Evolutionary conservation across 1,140 invertebrate genomes (phyloP).

Genomic region (Nephila pilipes): DNA sequence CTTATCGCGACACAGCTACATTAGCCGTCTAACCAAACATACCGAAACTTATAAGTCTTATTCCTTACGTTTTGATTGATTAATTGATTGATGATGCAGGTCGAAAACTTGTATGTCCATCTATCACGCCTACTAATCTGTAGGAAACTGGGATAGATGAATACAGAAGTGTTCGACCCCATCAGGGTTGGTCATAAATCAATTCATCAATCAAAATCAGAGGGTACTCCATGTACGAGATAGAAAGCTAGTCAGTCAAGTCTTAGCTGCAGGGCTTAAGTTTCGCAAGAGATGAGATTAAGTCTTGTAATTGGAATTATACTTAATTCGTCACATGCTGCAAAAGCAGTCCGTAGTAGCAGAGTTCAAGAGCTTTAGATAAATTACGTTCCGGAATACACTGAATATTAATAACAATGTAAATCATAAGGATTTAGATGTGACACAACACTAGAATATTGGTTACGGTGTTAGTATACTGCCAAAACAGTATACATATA

Average conservation of each 20-base stretch:
- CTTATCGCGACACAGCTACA: conserved; percentile 49
- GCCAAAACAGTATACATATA: neutral
- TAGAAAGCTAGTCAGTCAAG: conserved; percentile 38
- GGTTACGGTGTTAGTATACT: neutral
- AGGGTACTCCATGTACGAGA: conserved; percentile 30
- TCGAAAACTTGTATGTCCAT: conserved; percentile 72
- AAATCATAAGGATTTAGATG: conserved; percentile 27
- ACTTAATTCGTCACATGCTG: conserved; percentile 45
- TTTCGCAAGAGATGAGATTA: conserved; percentile 44
- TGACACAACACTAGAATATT: neutral
- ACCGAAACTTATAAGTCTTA: conserved; percentile 56
- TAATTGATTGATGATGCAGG: conserved; percentile 71
- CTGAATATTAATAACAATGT: conserved; percentile 49
- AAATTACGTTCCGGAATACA: conserved; percentile 32
- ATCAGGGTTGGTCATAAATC: conserved; percentile 69
- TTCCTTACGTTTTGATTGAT: conserved; percentile 73
- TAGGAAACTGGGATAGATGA: conserved; percentile 69
- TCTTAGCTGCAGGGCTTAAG: conserved; percentile 44
- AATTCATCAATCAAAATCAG: conserved; percentile 70
- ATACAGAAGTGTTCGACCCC: conserved; percentile 73
- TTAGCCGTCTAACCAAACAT: conserved; percentile 53
- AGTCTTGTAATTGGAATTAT: conserved; percentile 60
- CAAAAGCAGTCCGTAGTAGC: conserved; percentile 6
- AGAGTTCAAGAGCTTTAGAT: conserved; percentile 49
- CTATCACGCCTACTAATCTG: conserved; percentile 55